Conservation (phyloP, 2,797 vertebrate genomes). For the Spinus pinus region DNA sequence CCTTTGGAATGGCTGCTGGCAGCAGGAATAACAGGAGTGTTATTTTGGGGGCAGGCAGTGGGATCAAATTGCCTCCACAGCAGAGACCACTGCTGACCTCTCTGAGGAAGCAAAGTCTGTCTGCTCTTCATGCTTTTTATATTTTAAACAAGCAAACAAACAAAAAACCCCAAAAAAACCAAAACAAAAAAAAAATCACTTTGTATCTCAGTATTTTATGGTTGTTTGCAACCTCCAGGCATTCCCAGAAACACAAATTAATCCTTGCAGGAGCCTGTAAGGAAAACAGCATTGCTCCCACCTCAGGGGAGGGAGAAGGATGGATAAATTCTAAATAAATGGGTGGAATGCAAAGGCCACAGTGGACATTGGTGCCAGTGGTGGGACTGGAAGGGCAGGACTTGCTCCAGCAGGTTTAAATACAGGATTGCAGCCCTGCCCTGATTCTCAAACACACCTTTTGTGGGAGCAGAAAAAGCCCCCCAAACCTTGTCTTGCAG, state of each 20-base stretch:
- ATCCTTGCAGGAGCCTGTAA: background rate
- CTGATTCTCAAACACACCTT: background rate
- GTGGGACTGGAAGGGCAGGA: background rate
- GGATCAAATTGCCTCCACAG: background rate
- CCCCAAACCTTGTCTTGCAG: background rate
- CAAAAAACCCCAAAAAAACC: background rate
- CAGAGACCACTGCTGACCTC: background rate
- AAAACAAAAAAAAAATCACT: background rate
- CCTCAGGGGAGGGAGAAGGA: background rate
- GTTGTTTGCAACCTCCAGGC: background rate
- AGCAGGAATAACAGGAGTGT: background rate
- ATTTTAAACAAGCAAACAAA: background rate
- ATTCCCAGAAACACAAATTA: background rate
- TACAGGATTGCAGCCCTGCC: background rate
- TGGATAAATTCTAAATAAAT: background rate
- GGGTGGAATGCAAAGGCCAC: background rate
- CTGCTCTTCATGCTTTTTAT: background rate
- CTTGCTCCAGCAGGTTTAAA: background rate
- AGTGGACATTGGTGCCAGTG: background rate
- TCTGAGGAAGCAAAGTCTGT: background rate
- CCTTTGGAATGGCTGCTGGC: background rate
- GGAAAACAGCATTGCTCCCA: background rate
- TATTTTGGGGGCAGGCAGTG: background rate
- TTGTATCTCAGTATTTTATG: fast-evolving
- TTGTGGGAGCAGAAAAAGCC: background rate